A percentile compares a stretch with the other conserved stretches of the same genome.
Evolutionary conservation across 2,888 invertebrate species (phyloP).

Genomic region (Polydrusus pterygomalis): DNA sequence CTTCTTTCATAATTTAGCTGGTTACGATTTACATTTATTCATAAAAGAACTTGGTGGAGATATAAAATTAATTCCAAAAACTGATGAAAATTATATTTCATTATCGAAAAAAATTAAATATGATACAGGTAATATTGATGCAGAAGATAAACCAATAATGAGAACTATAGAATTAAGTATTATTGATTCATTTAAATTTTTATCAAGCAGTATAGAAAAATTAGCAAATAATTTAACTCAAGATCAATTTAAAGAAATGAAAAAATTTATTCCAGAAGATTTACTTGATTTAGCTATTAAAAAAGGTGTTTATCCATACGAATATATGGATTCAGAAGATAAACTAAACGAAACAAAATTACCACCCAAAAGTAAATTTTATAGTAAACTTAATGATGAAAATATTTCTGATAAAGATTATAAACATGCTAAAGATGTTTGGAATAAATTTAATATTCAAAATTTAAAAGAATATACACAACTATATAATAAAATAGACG

Average conservation of each 20-base stretch:
- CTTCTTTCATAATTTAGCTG: not conserved
- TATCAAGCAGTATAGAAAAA: not conserved
- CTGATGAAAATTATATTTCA: not conserved
- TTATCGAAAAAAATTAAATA: constrained; percentile 1
- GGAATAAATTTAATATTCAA: constrained; percentile 1
- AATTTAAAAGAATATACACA: constrained; percentile 1
- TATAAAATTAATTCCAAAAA: constrained; percentile 3
- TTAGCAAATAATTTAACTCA: constrained; percentile 4
- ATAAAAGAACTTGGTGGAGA: not conserved
- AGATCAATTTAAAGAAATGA: constrained; percentile 4
- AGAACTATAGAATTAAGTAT: not conserved
- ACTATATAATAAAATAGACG: constrained; percentile 3
- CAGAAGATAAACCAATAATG: not conserved
- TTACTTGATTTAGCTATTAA: not conserved
- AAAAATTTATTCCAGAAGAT: not conserved
- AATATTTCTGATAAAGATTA: constrained; percentile 5
- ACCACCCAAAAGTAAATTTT: constrained; percentile 1
- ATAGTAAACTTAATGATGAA: not conserved
- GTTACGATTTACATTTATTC: constrained; percentile 1
- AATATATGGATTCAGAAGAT: not conserved
- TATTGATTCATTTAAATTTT: constrained; percentile 6
- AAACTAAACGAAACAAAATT: constrained; percentile 1
- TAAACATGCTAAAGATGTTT: not conserved
- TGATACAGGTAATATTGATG: not conserved
- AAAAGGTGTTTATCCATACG: constrained; percentile 3